Evolutionary conservation across 2,888 invertebrate species (phyloP), one percentile per base, ranked within the genome.

Genomic region (Idaea dimidiata): DNA sequence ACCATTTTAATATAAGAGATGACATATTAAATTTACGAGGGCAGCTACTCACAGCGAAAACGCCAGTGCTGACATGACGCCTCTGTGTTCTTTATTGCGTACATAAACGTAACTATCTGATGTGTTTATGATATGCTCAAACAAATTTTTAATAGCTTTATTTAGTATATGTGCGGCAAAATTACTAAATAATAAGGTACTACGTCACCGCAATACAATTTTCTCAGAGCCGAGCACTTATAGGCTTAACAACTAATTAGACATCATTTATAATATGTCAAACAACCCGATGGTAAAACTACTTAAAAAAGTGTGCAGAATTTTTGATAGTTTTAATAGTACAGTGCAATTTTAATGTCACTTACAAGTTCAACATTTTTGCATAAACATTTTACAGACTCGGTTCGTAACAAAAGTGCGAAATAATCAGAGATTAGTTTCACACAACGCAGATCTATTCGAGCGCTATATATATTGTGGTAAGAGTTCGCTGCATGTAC

Each of bases 1-100:
- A 89, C 87, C 87, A 86, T 91, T 91, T 91, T 91, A 89, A 90
- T 91, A 91, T 89, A 86, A 85, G 83, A 90, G 89, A 89, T 90
- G 90, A 91, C 88, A 89, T 91, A 89, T 91, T 91, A 90, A 90
- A 90, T 91, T 91, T 90, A 90, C 88, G 90, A 91, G 84, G 83
- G 79, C 81, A 84, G 86, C 88, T 87, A 84, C 88, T 83, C 83
- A 78, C 78, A 74, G 82, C 82, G 81, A 84, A 84, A 87, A 83
- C 86, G 86, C 82, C 76, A 80, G 76, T 77, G 82, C 79, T 88
- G 84, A 82, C 87, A 82, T 87, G 87, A 87, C 83, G 86, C 88
- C 85, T 85, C 85, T 86, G 87, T 88, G 82, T 86, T 80, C 84
- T 90, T 89, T 90, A 91, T 89, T 86, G 85, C 87, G 80, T 85